These are phyloP conservation scores for Phaetusa simplex DNA, from an alignment of 2,113 vertebrate genomes.

Conservation along the genomic window DNA sequence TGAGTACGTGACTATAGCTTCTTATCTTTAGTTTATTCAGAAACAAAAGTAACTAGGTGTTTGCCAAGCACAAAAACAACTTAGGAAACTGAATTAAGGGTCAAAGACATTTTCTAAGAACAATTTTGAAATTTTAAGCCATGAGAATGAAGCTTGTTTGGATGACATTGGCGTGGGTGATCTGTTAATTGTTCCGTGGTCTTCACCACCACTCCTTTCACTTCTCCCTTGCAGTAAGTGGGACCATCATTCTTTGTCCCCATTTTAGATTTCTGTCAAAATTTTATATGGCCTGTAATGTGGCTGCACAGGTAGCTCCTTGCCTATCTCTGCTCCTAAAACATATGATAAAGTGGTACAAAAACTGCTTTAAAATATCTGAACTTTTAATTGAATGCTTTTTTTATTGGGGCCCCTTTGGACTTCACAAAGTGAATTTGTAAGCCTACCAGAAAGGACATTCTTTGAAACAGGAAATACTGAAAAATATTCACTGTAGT, in stretches of 20 bases:
- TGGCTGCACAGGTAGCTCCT: not conserved
- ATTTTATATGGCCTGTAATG: not conserved
- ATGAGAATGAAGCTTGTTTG: not conserved
- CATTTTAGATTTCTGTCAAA: not conserved
- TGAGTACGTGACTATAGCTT: not conserved
- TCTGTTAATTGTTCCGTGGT: not conserved
- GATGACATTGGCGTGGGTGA: not conserved
- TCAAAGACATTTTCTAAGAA: not conserved
- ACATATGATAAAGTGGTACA: not conserved
- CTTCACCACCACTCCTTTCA: not conserved
- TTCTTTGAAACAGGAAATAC: not conserved
- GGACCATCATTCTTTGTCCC: not conserved
- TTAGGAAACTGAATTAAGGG: not conserved
- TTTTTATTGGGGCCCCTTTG: not conserved
- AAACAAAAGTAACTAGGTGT: not conserved
- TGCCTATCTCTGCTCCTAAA: not conserved
- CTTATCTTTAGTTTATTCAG: not conserved
- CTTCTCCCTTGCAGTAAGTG: not conserved
- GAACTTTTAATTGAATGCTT: not conserved
- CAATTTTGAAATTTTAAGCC: not conserved
- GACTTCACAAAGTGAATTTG: not conserved
- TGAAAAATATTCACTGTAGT: not conserved
- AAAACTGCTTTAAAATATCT: not conserved
- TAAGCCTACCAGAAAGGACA: not conserved
- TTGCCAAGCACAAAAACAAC: not conserved